Conservation (phyloP, 2,113 vertebrate genomes). For the Cinclus cinclus region DNA sequence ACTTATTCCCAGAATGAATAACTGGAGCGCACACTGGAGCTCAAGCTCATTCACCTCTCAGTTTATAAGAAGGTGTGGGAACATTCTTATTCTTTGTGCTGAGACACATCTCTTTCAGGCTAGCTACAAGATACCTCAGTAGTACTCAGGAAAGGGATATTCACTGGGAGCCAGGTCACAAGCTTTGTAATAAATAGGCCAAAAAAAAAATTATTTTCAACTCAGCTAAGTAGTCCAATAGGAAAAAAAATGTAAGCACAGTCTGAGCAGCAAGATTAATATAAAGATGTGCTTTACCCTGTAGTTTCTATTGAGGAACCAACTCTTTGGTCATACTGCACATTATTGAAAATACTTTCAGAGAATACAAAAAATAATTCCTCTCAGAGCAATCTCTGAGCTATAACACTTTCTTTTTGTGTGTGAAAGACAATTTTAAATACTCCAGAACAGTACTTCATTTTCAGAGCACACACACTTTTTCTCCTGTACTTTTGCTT, state of each 20-base stretch:
- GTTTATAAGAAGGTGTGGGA: background rate
- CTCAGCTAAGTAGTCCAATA: background rate
- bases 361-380: background rate
- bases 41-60: background rate
- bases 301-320: background rate
- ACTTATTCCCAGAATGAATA: background rate
- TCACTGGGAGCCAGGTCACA: background rate
- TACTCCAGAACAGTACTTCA: background rate
- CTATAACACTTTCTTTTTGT: background rate
- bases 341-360: background rate
- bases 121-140: background rate
- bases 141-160: background rate
- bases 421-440: background rate
- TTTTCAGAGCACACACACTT: background rate
- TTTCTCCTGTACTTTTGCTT: background rate
- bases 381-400: background rate
- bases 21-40: background rate
- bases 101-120: background rate
- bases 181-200: background rate
- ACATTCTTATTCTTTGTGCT: background rate
- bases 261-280: background rate
- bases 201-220: background rate
- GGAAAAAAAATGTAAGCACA: background rate
- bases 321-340: background rate
- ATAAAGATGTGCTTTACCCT: background rate